A percentile compares a stretch with the other conserved stretches of the same genome.
Evolutionary conservation across 2,888 invertebrate genomes (phyloP).

Genomic region (Stomorhina lunata): DNA sequence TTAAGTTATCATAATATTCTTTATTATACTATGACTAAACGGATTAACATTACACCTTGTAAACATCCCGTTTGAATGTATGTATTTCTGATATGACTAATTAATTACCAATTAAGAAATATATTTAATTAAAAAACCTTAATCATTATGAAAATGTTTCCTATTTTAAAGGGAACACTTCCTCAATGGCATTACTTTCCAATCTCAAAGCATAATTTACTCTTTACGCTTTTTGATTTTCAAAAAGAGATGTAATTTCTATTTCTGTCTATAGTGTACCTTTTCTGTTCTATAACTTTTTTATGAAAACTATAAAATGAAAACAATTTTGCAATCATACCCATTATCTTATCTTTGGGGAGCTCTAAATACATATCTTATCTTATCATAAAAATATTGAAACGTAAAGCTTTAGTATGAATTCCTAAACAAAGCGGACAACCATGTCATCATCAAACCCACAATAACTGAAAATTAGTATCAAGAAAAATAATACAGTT

Average conservation of each 20-base stretch:
- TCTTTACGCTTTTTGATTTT: background rate
- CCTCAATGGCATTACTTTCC: too few species aligned
- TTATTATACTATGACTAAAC: too few species aligned
- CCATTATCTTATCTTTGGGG: conserved; percentile 48
- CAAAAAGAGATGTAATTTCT: background rate
- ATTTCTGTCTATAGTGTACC: background rate
- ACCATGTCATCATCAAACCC: conserved; percentile 48
- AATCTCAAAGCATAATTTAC: background rate
- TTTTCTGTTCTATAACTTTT: background rate
- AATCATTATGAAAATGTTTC: too few species aligned
- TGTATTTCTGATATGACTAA: too few species aligned
- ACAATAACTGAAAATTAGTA: conserved; percentile 38
- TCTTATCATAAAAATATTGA: conserved; percentile 44
- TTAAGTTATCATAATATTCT: too few species aligned
- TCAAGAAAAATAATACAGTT: conserved; percentile 41
- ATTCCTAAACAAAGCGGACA: conserved; percentile 29
- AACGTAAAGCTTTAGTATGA: conserved; percentile 57
- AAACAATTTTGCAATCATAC: conserved; percentile 42
- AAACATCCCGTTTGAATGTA: too few species aligned
- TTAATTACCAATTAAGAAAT: too few species aligned
- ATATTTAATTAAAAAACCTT: too few species aligned
- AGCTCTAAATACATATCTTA: conserved; percentile 54
- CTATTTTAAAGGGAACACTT: too few species aligned
- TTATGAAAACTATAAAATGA: background rate
- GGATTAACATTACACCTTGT: too few species aligned